These are phyloP conservation scores for Drosophila malerkotliana DNA, from an alignment of 1,140 invertebrate genomes.

Conservation along the genomic window DNA sequence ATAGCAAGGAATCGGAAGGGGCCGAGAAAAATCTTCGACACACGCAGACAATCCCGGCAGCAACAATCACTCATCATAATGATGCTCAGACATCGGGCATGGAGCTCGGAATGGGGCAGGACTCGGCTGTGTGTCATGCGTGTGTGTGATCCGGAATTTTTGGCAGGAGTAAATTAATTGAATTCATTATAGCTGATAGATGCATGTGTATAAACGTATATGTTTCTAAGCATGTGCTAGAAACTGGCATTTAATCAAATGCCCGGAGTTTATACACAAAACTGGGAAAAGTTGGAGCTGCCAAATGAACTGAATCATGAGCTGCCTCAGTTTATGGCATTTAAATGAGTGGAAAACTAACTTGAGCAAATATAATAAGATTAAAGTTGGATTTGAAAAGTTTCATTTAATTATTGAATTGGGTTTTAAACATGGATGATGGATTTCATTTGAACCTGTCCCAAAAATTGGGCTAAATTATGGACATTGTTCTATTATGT, in stretches of 20 bases:
- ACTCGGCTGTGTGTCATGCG: constrained; percentile 1
- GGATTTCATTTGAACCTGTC: background rate
- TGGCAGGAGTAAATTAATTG: constrained; percentile 74
- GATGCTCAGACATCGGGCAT: constrained; percentile 62
- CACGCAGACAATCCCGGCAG: constrained; percentile 45
- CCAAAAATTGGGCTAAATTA: background rate
- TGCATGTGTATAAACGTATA: constrained; percentile 18
- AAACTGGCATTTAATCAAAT: constrained; percentile 68
- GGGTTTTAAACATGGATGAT: background rate
- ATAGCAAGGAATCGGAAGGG: background rate
- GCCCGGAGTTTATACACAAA: constrained; percentile 3
- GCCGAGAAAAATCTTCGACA: constrained; percentile 44
- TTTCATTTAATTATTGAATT: background rate
- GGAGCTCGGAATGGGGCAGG: constrained; percentile 12
- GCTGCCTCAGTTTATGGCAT: constrained; percentile 9
- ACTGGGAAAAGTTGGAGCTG: constrained; percentile 6
- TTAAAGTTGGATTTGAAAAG: background rate
- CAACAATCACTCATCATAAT: constrained; percentile 80
- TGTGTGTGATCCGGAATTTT: constrained; percentile 31
- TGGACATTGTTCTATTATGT: background rate
- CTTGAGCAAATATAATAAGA: constrained; percentile 13
- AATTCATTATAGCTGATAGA: constrained; percentile 77
- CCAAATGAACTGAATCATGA: constrained; percentile 22
- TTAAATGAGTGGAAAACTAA: constrained; percentile 11
- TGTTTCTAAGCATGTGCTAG: constrained; percentile 52